Evolutionary conservation across 2,113 vertebrate genomes (phyloP).

Genomic region (Oryzias woworae): DNA sequence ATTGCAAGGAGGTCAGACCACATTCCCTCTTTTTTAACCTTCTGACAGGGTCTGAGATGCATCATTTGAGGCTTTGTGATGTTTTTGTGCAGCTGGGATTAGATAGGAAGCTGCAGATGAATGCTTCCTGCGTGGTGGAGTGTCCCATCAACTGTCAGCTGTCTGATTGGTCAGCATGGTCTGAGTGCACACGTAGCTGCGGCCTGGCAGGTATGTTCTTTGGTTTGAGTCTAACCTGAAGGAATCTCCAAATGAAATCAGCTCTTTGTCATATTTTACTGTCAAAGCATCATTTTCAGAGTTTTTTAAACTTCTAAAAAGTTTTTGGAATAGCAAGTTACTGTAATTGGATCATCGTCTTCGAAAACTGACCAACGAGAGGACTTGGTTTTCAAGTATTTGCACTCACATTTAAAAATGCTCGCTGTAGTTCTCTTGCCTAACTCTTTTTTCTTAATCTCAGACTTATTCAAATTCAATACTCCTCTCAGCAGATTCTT

Average conservation of each 20-base stretch:
- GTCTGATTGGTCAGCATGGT: conserved; percentile 94
- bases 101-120: conserved; percentile 96
- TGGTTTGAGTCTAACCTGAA: neutral
- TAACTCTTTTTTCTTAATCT: no score
- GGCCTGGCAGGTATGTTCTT: conserved; percentile 88
- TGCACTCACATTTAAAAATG: no score
- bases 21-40: neutral
- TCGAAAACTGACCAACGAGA: no score
- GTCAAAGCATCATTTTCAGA: no score
- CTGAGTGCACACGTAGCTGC: conserved; percentile 89
- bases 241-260: neutral
- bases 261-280: neutral
- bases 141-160: conserved; percentile 97
- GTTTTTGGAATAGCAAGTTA: neutral
- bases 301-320: no score
- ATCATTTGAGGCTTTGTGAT: neutral
- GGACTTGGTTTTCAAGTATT: no score
- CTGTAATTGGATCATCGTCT: neutral
- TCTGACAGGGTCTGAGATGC: neutral
- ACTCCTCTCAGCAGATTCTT: neutral
- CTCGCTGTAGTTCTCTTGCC: no score
- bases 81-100: conserved; percentile 82
- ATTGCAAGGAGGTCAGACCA: conserved; percentile 86
- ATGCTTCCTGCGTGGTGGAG: conserved; percentile 88
- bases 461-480: neutral